Evolutionary conservation across 2,797 vertebrate genomes (phyloP).

Genomic region (Pogoniulus pusillus): DNA sequence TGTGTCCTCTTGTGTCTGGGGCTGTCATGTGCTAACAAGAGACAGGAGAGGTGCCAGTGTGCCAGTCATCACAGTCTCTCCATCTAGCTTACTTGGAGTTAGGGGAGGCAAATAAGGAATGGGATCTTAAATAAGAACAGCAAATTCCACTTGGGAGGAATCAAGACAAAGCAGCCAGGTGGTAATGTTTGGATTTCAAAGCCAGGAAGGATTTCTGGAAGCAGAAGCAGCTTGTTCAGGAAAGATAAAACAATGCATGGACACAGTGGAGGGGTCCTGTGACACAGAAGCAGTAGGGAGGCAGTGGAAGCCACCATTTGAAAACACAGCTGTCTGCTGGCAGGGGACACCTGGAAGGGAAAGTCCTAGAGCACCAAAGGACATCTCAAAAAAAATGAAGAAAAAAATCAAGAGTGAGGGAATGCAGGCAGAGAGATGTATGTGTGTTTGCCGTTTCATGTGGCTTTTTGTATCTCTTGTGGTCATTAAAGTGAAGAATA

Average conservation of each 20-base stretch:
- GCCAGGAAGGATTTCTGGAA: background rate
- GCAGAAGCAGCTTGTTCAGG: background rate
- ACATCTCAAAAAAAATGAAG: background rate
- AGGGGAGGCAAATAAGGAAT: background rate
- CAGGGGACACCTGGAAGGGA: accelerated
- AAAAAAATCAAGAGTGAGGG: background rate
- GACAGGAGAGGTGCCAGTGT: slow-evolving; percentile 32
- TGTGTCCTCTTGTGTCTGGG: slow-evolving; percentile 31
- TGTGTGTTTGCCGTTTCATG: background rate
- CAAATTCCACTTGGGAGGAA: background rate
- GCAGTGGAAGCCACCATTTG: background rate
- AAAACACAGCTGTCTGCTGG: background rate
- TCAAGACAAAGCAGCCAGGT: slow-evolving; percentile 7
- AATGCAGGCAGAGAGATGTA: background rate
- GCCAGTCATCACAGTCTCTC: slow-evolving; percentile 48
- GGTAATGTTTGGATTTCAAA: slow-evolving; percentile 20
- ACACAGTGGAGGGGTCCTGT: background rate
- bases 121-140: background rate
- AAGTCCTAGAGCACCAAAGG: background rate
- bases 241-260: background rate
- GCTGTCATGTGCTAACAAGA: slow-evolving; percentile 62
- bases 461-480: background rate
- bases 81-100: background rate
- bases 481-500: background rate
- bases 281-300: background rate